These are phyloP conservation scores for Calliphora vomitoria DNA, from an alignment of 2,888 invertebrate genomes.

Conservation along the genomic window DNA sequence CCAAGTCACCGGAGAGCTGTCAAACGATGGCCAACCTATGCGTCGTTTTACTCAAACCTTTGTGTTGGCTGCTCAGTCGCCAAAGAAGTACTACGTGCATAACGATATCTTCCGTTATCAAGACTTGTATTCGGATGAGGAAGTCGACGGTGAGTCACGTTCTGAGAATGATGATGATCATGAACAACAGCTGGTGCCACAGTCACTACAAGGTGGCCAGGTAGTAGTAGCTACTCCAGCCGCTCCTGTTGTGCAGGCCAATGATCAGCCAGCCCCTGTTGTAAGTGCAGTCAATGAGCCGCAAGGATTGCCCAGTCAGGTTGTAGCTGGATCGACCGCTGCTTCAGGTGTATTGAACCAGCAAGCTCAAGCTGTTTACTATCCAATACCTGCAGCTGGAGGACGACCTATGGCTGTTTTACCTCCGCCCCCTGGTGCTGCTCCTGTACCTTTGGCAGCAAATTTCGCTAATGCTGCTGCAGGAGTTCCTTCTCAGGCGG, in stretches of 20 bases:
- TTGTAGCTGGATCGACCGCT: slow-evolving; percentile 72
- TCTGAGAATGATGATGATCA: slow-evolving; percentile 84
- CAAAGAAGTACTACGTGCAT: slow-evolving; percentile 99
- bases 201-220: slow-evolving; percentile 76
- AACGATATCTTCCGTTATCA: slow-evolving; percentile 99
- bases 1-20: slow-evolving; percentile 98
- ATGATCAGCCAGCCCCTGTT: slow-evolving; percentile 66
- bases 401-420: slow-evolving; percentile 81
- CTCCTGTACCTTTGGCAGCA: slow-evolving; percentile 79
- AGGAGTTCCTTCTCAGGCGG: slow-evolving; percentile 76
- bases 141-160: slow-evolving; percentile 84
- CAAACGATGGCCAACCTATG: slow-evolving; percentile 98
- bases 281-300: slow-evolving; percentile 74
- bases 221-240: slow-evolving; percentile 74
- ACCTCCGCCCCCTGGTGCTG: slow-evolving; percentile 78
- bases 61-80: slow-evolving; percentile 97
- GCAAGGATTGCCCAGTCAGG: slow-evolving; percentile 73
- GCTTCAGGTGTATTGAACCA: slow-evolving; percentile 76
- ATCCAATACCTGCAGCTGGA: slow-evolving; percentile 80
- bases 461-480: slow-evolving; percentile 77
- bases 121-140: slow-evolving; percentile 89
- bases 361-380: slow-evolving; percentile 80
- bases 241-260: slow-evolving; percentile 57
- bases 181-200: slow-evolving; percentile 76
- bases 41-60: slow-evolving; percentile 99